Evolutionary conservation across 2,113 vertebrate genomes (phyloP).

Genomic region (Pollachius pollachius): DNA sequence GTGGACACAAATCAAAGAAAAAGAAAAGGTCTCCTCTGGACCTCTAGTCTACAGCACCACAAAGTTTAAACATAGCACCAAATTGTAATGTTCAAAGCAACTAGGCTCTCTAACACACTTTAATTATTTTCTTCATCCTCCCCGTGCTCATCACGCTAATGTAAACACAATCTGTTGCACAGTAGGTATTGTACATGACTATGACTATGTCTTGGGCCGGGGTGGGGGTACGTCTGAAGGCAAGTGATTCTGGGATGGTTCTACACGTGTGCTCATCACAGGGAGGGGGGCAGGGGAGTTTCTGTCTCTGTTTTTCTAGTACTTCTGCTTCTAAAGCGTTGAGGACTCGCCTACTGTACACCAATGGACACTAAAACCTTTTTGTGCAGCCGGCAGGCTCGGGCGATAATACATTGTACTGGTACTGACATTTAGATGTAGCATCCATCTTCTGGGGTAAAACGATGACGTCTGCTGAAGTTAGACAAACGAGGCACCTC

Average conservation of each 20-base stretch:
- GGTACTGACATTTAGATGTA: slow-evolving; percentile 61
- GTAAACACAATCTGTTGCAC: slow-evolving; percentile 74
- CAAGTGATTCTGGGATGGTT: slow-evolving; percentile 53
- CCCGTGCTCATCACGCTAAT: slow-evolving; percentile 60
- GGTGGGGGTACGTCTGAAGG: slow-evolving; percentile 53
- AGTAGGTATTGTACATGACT: slow-evolving; percentile 62
- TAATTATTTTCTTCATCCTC: no score
- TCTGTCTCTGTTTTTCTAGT: slow-evolving; percentile 28
- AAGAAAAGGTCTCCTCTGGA: slow-evolving; percentile 44
- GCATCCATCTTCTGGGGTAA: slow-evolving; percentile 60
- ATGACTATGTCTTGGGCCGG: slow-evolving; percentile 53
- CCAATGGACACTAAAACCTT: slow-evolving; percentile 62
- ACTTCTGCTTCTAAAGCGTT: slow-evolving; percentile 70
- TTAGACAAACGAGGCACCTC: slow-evolving; percentile 74
- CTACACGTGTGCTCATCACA: slow-evolving; percentile 63
- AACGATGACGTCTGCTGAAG: slow-evolving; percentile 63
- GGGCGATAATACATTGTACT: slow-evolving; percentile 67
- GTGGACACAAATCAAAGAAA: slow-evolving; percentile 36
- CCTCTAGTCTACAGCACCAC: slow-evolving; percentile 79
- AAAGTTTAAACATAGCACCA: slow-evolving; percentile 80
- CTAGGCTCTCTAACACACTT: slow-evolving; percentile 67
- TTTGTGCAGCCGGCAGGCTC: slow-evolving; percentile 72
- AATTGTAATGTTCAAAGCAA: slow-evolving; percentile 74
- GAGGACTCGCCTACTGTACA: slow-evolving; percentile 64
- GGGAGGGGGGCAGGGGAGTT: not conserved